Percentiles rank a stretch among this genome's conserved stretches.
Conservation (phyloP, 2,797 vertebrate genomes). For the Protonibea diacanthus region DNA sequence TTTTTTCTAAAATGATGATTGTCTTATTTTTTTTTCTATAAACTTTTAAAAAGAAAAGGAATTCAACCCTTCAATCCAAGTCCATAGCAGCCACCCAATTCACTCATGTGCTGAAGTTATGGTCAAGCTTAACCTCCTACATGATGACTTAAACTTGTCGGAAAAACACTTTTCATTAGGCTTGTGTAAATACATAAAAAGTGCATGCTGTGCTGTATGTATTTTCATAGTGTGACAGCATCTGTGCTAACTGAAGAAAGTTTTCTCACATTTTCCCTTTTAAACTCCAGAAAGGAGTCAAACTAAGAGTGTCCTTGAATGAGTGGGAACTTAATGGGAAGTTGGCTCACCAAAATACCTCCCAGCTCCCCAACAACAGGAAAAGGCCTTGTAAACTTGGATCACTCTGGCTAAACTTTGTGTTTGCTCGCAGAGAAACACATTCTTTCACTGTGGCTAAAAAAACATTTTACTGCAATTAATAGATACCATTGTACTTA, state of each 20-base stretch:
- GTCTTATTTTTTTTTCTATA: not conserved
- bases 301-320: slow-evolving; percentile 47
- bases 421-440: slow-evolving; percentile 35
- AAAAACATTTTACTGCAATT: slow-evolving; percentile 9
- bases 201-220: not conserved
- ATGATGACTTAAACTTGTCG: not conserved
- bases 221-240: slow-evolving; percentile 6
- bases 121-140: not conserved
- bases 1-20: not conserved
- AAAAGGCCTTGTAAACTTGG: slow-evolving; percentile 60
- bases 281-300: slow-evolving; percentile 26
- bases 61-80: not conserved
- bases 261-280: slow-evolving; percentile 46
- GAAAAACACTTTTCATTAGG: slow-evolving; percentile 1
- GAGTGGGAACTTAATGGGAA: slow-evolving; percentile 50
- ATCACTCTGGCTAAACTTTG: slow-evolving; percentile 26
- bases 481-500: slow-evolving; percentile 6
- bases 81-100: not conserved
- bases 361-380: slow-evolving; percentile 63
- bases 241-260: slow-evolving; percentile 21
- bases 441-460: slow-evolving; percentile 11
- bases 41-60: not conserved
- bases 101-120: not conserved
- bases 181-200: not conserved
- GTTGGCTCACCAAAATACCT: slow-evolving; percentile 53